Evolutionary conservation across 2,888 invertebrate species (phyloP), one percentile per base, ranked within the genome.

Genomic region (Sinodicranocentrus sp.): DNA sequence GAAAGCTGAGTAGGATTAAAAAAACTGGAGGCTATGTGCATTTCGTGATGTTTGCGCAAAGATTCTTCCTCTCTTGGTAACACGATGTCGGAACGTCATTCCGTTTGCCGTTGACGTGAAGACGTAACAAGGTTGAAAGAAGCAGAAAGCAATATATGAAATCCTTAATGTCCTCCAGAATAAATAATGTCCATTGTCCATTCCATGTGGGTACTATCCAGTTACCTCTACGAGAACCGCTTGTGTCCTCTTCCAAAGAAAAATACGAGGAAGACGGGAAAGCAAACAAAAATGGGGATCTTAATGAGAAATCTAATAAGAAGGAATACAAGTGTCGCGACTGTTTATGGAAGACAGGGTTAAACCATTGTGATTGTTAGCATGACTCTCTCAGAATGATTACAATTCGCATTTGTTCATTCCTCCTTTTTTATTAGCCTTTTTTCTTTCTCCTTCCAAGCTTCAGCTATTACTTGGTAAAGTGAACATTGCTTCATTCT

Each of bases 271-370:
- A 57, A 10, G 57, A 44, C 25, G 57, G 25, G 25, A 25, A 57
- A 57, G 57, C 19, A 63, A 63, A 63, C 63, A 63, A 63, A 63
- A 28, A 28, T 28, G 61, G 33, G 63, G 33, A 33, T n/a, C 33
- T 28, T 63, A 63, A 63, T 63, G 63, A 63, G 63, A 63, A 63
- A 63, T 63, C 63, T 63, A 63, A 63, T 63, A 63, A 63, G 57
- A 19, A 23, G 21, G 57, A 23, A 19, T 57, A 57, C 57, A 57
- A 57, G 63, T 63, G 63, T 63, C 63, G 21, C 63, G 19, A 5
- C 63, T 63, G 23, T 68, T 68, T 68, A 48, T 48, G 48, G 68
- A 68, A 26, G 48, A n/a, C 13, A 48, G 68, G 68, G 48, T 48
- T 68, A 5, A 44, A 26, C 65, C 25, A 48, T 23, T 44, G 19